Evolutionary conservation across 2,888 invertebrate species (phyloP).

Genomic region (Trachelus troglodyta): DNA sequence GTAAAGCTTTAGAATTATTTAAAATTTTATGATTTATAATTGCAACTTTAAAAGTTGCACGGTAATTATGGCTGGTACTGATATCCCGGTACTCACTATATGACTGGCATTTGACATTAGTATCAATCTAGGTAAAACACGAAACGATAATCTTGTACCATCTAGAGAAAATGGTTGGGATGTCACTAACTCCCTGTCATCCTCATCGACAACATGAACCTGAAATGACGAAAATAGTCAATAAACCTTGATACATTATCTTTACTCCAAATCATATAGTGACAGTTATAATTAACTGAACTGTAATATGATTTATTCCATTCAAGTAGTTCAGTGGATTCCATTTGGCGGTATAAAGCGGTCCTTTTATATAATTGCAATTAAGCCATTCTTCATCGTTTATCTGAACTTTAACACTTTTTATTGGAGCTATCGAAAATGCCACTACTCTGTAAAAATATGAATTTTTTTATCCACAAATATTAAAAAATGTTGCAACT

Average conservation of each 20-base stretch:
- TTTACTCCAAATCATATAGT: background rate
- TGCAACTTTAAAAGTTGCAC: too few relatives aligned
- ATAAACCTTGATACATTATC: background rate
- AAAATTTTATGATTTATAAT: too few relatives aligned
- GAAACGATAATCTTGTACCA: slow-evolving; percentile 75
- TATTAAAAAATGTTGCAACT: background rate
- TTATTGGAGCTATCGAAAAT: slow-evolving; percentile 78
- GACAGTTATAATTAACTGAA: slow-evolving; percentile 41
- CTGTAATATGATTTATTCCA: slow-evolving; percentile 78
- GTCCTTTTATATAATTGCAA: slow-evolving; percentile 73
- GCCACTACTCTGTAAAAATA: slow-evolving; percentile 74
- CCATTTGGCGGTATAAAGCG: slow-evolving; percentile 82
- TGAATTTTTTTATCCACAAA: background rate
- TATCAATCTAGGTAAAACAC: slow-evolving; percentile 76
- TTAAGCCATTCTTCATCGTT: slow-evolving; percentile 74
- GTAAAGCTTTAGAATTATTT: background rate
- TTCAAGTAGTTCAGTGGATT: slow-evolving; percentile 72
- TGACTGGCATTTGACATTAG: slow-evolving; percentile 82
- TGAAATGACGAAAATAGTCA: slow-evolving; percentile 47
- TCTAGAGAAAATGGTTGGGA: slow-evolving; percentile 85
- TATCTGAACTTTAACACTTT: slow-evolving; percentile 75
- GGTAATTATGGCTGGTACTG: background rate
- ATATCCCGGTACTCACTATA: slow-evolving; percentile 72
- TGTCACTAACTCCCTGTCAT: slow-evolving; percentile 70
- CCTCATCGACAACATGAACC: slow-evolving; percentile 72